phyloP scores from a whole-genome alignment of 1,140 invertebrate species.

The Bombyx mori region ASM3026992v2 NC_085116.1:6965001-6965500 shows the following conservation, averaged over 20 bases:
- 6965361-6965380: constrained; percentile 57
- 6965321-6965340: constrained; percentile 22
- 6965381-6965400: constrained; percentile 65
- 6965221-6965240: constrained; percentile 22
- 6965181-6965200: constrained; percentile 4
- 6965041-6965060: constrained; percentile 29
- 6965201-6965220: constrained; percentile 27
- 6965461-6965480: constrained; percentile 61
- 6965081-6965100: constrained; percentile 45
- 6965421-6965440: constrained; percentile 68
- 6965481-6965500: constrained; percentile 42
- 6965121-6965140: constrained; percentile 64
- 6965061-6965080: constrained; percentile 58
- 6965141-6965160: constrained; percentile 37
- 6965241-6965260: constrained; percentile 22
- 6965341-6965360: constrained; percentile 54
- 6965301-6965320: constrained; percentile 17
- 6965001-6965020: constrained; percentile 6
- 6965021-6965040: constrained; percentile 38
- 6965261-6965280: constrained; percentile 30
- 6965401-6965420: constrained; percentile 66
- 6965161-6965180: constrained; percentile 34
- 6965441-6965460: constrained; percentile 69
- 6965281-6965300: constrained; percentile 21
- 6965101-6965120: constrained; percentile 67